Percentiles rank a stretch among this genome's conserved stretches.
These are phyloP conservation scores for Sminthurides aquaticus DNA, from an alignment of 2,888 invertebrate genomes.

Conservation along the genomic window DNA sequence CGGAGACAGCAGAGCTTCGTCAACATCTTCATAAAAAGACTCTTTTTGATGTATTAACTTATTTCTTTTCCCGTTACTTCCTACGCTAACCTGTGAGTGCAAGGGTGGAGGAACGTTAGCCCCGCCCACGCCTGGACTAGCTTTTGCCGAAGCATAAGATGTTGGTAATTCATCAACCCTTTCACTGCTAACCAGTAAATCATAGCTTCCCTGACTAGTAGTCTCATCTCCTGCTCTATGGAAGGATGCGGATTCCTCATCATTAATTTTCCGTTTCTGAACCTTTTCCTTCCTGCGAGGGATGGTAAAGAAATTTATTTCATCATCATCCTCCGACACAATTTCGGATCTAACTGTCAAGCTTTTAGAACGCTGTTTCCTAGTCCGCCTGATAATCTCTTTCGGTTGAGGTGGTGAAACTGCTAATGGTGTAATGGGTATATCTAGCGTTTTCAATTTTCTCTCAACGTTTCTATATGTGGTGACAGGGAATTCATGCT, in stretches of 20 bases:
- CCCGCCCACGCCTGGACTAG: neutral
- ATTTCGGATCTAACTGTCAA: slow-evolving; percentile 21
- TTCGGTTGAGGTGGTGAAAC: slow-evolving; percentile 3
- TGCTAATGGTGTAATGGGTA: neutral
- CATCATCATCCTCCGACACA: slow-evolving; percentile 21
- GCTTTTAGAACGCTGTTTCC: slow-evolving; percentile 23
- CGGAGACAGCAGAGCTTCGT: slow-evolving; percentile 5
- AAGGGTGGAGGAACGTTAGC: neutral
- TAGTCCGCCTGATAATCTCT: slow-evolving; percentile 21
- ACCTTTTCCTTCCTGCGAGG: slow-evolving; percentile 21
- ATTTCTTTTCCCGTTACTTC: neutral
- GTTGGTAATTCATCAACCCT: slow-evolving; percentile 15
- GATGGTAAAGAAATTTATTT: slow-evolving; percentile 22
- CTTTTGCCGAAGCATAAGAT: neutral
- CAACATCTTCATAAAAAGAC: slow-evolving; percentile 21
- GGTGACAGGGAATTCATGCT: slow-evolving; percentile 22
- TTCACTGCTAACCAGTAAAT: slow-evolving; percentile 20
- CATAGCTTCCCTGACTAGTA: slow-evolving; percentile 24
- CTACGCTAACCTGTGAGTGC: neutral
- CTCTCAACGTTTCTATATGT: slow-evolving; percentile 20
- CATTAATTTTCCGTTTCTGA: slow-evolving; percentile 16
- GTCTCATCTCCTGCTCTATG: slow-evolving; percentile 23
- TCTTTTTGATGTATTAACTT: slow-evolving; percentile 21
- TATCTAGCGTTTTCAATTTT: slow-evolving; percentile 20
- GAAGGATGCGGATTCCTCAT: slow-evolving; percentile 12